Evolutionary conservation across 1,140 invertebrate genomes (phyloP).

Genomic region (Vollenhovia emeryi): DNA sequence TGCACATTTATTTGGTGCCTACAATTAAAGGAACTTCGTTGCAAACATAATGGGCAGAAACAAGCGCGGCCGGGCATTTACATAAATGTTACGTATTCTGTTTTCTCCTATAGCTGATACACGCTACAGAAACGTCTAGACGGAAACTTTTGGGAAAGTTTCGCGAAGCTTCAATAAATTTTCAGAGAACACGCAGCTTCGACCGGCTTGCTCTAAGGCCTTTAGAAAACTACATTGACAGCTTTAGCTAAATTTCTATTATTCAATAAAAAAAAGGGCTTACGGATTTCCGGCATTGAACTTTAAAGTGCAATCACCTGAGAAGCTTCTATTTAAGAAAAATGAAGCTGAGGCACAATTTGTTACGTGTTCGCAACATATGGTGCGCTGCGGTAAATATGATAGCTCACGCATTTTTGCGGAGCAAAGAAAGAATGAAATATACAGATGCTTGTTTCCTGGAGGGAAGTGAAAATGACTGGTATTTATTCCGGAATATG

Average conservation of each 20-base stretch:
- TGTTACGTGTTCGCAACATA: neutral
- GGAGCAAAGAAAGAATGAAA: neutral
- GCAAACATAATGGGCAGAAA: conserved; percentile 5
- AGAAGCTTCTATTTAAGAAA: neutral
- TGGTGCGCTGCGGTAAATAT: too few species aligned
- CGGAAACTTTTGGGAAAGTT: conserved; percentile 27
- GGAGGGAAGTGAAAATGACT: conserved; percentile 9
- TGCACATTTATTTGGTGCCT: neutral
- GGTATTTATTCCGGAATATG: conserved; percentile 21
- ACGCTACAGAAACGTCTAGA: conserved; percentile 16
- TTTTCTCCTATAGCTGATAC: conserved; percentile 14
- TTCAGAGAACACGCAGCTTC: conserved; percentile 42
- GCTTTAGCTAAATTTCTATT: conserved; percentile 37
- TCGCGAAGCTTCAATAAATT: conserved; percentile 47
- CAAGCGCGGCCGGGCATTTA: conserved; percentile 6
- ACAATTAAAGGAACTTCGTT: conserved; percentile 24
- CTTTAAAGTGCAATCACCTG: neutral
- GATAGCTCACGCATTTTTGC: neutral
- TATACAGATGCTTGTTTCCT: conserved; percentile 1
- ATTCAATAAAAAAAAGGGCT: neutral
- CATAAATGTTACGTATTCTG: conserved; percentile 43
- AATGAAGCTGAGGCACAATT: neutral
- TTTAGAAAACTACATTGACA: conserved; percentile 1
- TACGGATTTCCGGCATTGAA: neutral
- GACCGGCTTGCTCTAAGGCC: neutral